phyloP scores from a whole-genome alignment of 2,113 vertebrate genomes.

The Centrocercus urophasianus region DNA sequence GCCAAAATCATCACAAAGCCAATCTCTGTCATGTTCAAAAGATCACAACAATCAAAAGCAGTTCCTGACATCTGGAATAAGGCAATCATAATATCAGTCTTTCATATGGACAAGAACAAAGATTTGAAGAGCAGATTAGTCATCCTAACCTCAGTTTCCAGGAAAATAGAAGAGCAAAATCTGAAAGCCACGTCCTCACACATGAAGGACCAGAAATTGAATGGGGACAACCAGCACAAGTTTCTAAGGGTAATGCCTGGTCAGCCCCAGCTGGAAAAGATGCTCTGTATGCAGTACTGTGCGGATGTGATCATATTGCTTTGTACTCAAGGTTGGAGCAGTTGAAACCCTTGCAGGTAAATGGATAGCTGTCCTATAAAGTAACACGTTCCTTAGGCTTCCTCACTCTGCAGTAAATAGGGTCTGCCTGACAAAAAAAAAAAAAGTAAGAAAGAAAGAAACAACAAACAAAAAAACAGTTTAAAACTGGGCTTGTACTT shows the following conservation, averaged over 20 bases:
- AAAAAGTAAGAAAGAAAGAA: too few species aligned
- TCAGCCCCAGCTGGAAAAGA: background rate
- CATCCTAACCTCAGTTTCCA: background rate
- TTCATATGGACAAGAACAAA: background rate
- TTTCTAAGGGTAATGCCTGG: background rate
- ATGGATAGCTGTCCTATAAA: background rate
- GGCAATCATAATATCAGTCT: accelerated
- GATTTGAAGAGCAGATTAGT: background rate
- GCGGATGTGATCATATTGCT: background rate
- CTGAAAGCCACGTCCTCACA: background rate
- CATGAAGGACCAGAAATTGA: background rate
- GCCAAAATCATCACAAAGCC: background rate
- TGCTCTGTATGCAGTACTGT: background rate
- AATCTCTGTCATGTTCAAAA: background rate
- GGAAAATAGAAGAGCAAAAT: background rate
- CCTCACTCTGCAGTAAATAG: background rate
- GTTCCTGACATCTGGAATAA: background rate
- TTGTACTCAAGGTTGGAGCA: background rate
- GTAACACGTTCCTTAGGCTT: background rate
- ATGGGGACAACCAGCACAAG: background rate
- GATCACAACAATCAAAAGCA: background rate
- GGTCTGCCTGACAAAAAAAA: background rate
- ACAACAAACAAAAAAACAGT: background rate
- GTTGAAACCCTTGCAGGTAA: background rate
- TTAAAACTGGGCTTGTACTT: background rate